Evolutionary conservation across 2,113 vertebrate species (phyloP).

Genomic region (Saiga tatarica): DNA sequence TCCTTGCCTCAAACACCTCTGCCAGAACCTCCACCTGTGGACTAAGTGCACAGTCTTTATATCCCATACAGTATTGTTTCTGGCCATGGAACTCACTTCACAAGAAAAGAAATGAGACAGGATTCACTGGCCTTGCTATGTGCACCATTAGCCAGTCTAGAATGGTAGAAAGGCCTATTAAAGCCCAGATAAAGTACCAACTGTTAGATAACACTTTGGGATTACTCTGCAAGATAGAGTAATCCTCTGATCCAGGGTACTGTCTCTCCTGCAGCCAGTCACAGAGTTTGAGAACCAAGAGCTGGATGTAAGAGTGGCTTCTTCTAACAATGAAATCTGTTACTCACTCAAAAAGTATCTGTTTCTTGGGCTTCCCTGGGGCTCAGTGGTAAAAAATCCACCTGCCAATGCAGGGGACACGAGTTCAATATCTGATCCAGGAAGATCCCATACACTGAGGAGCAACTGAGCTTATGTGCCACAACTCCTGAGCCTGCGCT

Average conservation of each 20-base stretch:
- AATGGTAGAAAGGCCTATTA: background rate
- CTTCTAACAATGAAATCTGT: background rate
- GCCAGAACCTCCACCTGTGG: background rate
- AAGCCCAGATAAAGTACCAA: background rate
- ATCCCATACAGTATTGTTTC: background rate
- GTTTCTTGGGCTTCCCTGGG: background rate
- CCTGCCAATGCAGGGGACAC: background rate
- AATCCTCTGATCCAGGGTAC: background rate
- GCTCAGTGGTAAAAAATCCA: background rate
- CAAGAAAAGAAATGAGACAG: background rate
- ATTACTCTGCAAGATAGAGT: background rate
- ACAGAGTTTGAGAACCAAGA: background rate
- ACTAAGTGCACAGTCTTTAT: background rate
- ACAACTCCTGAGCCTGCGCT: background rate
- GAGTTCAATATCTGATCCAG: background rate
- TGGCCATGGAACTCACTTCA: background rate
- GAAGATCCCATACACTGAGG: background rate
- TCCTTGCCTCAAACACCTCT: background rate
- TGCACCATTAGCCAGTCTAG: background rate
- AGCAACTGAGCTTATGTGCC: background rate
- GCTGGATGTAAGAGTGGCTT: background rate
- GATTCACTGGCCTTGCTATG: background rate
- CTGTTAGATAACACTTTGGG: background rate
- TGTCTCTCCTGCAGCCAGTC: background rate
- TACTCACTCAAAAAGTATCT: background rate